Conservation (phyloP, 2,797 vertebrate genomes). For the Pyrocephalus nanus region DNA sequence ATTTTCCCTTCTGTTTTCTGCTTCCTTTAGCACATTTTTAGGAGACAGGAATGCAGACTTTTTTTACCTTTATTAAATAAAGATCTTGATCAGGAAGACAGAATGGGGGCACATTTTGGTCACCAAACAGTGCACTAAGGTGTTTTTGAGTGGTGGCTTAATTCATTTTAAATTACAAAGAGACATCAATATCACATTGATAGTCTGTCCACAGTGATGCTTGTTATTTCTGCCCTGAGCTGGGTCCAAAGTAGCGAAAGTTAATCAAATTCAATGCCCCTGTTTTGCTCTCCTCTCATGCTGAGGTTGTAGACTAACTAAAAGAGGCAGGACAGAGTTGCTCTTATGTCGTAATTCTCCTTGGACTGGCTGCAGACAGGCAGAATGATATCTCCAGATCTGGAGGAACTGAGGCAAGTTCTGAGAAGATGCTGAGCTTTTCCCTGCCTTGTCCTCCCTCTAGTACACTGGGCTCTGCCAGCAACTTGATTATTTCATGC, state of each 20-base stretch:
- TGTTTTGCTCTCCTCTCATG: neutral
- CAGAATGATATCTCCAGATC: neutral
- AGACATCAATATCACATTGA: slow-evolving; percentile 28
- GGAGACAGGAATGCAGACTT: neutral
- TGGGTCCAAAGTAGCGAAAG: neutral
- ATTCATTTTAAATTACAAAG: slow-evolving; percentile 21
- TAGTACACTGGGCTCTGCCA: neutral
- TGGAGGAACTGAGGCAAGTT: neutral
- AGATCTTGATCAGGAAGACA: slow-evolving; percentile 29
- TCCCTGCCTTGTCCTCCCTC: neutral
- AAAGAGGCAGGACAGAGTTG: neutral
- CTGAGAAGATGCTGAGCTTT: neutral
- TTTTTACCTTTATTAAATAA: slow-evolving; percentile 8
- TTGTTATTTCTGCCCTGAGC: slow-evolving; percentile 15
- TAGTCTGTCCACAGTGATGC: neutral
- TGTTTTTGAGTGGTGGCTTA: neutral
- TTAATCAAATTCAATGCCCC: neutral
- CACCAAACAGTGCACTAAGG: neutral
- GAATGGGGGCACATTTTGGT: slow-evolving; percentile 14
- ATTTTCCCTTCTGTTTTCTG: slow-evolving; percentile 10
- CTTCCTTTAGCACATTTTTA: slow-evolving; percentile 22
- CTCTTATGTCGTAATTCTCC: neutral
- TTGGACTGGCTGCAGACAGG: neutral
- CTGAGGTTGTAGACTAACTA: neutral
- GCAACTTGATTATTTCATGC: neutral